These are phyloP conservation scores for Myotis planiceps DNA, from an alignment of 2,797 vertebrate genomes.

Conservation along the genomic window DNA sequence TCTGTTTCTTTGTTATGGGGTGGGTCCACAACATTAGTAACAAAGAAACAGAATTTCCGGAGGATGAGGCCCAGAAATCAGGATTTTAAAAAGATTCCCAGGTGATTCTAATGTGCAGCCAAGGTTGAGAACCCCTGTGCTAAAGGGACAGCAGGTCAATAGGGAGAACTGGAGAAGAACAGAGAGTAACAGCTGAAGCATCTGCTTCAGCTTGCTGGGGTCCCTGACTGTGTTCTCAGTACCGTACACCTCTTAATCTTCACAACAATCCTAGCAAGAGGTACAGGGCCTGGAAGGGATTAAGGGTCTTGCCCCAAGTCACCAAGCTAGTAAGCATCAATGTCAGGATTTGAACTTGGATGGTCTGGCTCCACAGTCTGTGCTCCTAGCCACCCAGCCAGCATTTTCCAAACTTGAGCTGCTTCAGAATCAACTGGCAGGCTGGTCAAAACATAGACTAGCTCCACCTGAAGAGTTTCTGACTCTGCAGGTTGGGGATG, in stretches of 20 bases:
- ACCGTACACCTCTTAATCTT: neutral
- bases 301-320: neutral
- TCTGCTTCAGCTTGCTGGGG: no score
- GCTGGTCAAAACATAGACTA: neutral
- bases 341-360: neutral
- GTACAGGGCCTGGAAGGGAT: neutral
- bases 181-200: neutral
- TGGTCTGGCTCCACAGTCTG: neutral
- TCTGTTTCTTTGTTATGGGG: no score
- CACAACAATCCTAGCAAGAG: neutral
- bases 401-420: neutral
- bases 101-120: no score
- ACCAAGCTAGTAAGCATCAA: neutral
- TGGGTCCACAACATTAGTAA: no score
- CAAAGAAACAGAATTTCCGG: no score
- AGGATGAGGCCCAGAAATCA: no score
- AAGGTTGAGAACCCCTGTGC: no score
- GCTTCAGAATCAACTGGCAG: neutral
- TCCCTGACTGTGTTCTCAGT: neutral
- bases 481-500: neutral
- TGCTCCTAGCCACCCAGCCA: neutral
- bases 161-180: neutral
- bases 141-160: neutral
- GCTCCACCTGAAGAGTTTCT: neutral
- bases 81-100: no score